Evolutionary conservation across 35 echinoderm and acorn worm species (phyloP), one percentile per base, ranked within the genome.

Genomic region (Acanthaster planci): DNA sequence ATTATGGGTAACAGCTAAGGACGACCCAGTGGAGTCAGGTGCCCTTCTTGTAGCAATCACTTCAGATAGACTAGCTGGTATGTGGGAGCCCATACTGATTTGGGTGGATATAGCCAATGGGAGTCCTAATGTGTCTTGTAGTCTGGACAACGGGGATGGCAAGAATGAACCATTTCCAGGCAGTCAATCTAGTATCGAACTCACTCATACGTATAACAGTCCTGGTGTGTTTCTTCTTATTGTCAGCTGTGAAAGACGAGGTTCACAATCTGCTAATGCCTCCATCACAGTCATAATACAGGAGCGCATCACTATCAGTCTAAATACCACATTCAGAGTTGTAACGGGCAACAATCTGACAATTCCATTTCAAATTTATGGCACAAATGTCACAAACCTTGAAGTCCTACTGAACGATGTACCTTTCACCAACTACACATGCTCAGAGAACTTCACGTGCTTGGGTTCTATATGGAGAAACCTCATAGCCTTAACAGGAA

Each of bases 301-400:
- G 56, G 81, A 83, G 4, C 5, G 22, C n/a, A 57, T 83, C 38
- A 18, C 81, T 3, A 60, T 83, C 17, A n/a, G 2, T 19, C 29
- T 83, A 12, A 37, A 32, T 18, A 38, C 21, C 8, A 35, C 52
- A 8, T 64, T 59, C 37, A 60, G 31, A 36, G 19, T 83, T 14
- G 31, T 32, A 8, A 38, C 56, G 32, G 81, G 81, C 26, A 38
- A 60, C 8, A 57, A 64, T 59, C 54, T 59, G 9, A 29, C 18
- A 31, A 26, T 83, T 36, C 51, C 81, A 27, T 83, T 83, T 19
- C 18, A 36, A 12, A 35, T 83, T n/a, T 17, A 51, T 36, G 81
- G 81, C 19, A 59, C 81, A 3, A 83, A 83, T 10, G 36, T 83
- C 27, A 58, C 81, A 1, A 29, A 83, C 7, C 8, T 34, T 2